Evolutionary conservation across 2,113 vertebrate genomes (phyloP).

Genomic region (Nothobranchius furzeri): DNA sequence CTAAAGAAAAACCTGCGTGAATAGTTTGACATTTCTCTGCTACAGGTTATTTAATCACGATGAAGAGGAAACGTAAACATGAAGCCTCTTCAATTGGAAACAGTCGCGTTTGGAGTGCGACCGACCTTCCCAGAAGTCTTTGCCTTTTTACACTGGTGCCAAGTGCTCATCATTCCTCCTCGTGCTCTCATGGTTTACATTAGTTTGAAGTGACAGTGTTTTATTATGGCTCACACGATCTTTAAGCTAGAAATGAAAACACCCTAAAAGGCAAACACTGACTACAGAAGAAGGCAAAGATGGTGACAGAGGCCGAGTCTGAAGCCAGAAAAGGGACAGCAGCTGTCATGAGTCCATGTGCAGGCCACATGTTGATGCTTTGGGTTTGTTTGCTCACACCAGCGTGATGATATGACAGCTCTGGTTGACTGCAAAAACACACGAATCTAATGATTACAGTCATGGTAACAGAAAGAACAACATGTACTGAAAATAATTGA

Average conservation of each 20-base stretch:
- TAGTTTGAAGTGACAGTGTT: constrained; percentile 61
- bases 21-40: constrained; percentile 13
- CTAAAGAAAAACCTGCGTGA: background rate
- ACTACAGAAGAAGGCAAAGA: constrained; percentile 21
- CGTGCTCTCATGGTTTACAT: constrained; percentile 49
- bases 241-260: constrained; percentile 70
- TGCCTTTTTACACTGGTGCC: constrained; percentile 42
- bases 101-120: constrained; percentile 43
- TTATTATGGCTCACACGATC: constrained; percentile 70
- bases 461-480: constrained; percentile 24
- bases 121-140: constrained; percentile 27
- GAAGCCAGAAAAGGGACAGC: constrained; percentile 44
- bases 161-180: constrained; percentile 20
- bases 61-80: constrained; percentile 17
- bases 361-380: constrained; percentile 65
- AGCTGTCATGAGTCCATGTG: constrained; percentile 68
- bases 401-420: constrained; percentile 46
- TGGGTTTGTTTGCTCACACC: constrained; percentile 51
- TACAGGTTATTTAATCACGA: background rate
- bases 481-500: background rate
- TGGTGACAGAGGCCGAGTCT: constrained; percentile 37
- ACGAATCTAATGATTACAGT: constrained; percentile 19
- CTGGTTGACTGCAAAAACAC: constrained; percentile 41
- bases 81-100: constrained; percentile 40
- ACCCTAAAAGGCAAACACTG: constrained; percentile 2